Evolutionary conservation across 23 tunicate genomes (phyloP), one percentile per base, ranked within the genome.

Genomic region (Phallusia fumigata): DNA sequence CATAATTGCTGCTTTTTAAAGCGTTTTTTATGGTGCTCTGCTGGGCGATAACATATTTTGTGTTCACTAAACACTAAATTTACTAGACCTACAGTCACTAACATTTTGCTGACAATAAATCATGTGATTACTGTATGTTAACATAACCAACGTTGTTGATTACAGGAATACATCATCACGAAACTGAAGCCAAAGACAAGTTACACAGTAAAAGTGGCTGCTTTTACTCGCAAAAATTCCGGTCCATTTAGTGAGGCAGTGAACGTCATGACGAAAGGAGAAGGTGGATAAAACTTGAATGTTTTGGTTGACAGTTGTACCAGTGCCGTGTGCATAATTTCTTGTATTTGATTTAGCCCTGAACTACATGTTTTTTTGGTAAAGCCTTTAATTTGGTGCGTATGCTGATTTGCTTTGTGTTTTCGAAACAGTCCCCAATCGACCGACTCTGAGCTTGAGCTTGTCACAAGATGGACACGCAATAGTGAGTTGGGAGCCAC

Each of bases 121-220:
- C 5, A 40, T 40, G 47, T 40, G 47, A 3, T 40, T 40, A 40
- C 47, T 40, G 5, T 10, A 10, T 40, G 10, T 40, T 40, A 40
- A 40, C 10, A 3, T 40, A 40, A 40, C 47, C 47, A 40, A 40
- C 47, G 10, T 40, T 10, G 47, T 40, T 73, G 24, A 52, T 88
- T 53, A 1, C 85, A 90, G 95, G 84, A 75, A 65, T 58, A 81
- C 64, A 35, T 76, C 18, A 76, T 90, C 36, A 77, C 84, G 13
- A 73, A 53, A 35, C 80, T 90, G 44, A 78, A 69, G 31, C 80
- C 90, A 32, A 89, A 80, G 40, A 92, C 88, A 40, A 33, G 74
- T n/a, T 92, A 92, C 73, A 87, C 88, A 0, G 76, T 92, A 5
- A 79, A 80, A 74, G 86, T 92, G 18, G 84, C 91, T 13, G 97